Evolutionary conservation across 2,797 vertebrate genomes (phyloP).

Genomic region (Takifugu ocellatus): DNA sequence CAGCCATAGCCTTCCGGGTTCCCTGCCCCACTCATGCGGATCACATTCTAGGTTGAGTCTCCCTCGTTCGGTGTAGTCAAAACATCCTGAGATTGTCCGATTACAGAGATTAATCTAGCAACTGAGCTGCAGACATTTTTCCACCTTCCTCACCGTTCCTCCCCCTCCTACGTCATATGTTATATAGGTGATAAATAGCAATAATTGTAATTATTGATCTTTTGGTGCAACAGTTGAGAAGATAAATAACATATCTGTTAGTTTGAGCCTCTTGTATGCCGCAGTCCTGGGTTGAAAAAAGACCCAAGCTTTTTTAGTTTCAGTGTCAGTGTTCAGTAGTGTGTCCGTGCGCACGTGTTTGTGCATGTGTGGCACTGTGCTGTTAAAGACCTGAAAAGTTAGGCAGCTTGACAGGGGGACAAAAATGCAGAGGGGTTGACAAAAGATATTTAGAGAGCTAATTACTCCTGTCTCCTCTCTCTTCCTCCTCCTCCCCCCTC

Average conservation of each 20-base stretch:
- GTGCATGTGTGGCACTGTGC: slow-evolving; percentile 30
- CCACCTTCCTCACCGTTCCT: background rate
- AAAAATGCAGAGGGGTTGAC: slow-evolving; percentile 40
- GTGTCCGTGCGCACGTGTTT: background rate
- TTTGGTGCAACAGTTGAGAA: background rate
- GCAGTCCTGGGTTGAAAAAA: no score
- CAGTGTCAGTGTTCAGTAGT: background rate
- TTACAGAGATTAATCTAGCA: slow-evolving; percentile 1
- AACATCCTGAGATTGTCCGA: slow-evolving; percentile 40
- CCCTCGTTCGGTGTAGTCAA: slow-evolving; percentile 16
- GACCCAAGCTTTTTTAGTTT: background rate
- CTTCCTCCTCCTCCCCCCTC: background rate
- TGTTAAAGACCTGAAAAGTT: slow-evolving; percentile 58
- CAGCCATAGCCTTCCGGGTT: slow-evolving; percentile 2
- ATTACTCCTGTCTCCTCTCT: slow-evolving; percentile 31
- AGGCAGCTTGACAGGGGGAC: slow-evolving; percentile 53
- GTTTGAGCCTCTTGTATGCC: no score
- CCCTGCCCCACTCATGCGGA: slow-evolving; percentile 28
- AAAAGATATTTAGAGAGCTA: slow-evolving; percentile 59
- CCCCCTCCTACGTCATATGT: no score
- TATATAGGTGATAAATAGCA: no score
- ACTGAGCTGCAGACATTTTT: background rate
- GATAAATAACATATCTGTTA: no score
- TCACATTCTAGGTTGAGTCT: slow-evolving; percentile 23
- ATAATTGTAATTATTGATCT: background rate